Evolutionary conservation across 2,113 vertebrate species (phyloP).

Genomic region (Phainopepla nitens): DNA sequence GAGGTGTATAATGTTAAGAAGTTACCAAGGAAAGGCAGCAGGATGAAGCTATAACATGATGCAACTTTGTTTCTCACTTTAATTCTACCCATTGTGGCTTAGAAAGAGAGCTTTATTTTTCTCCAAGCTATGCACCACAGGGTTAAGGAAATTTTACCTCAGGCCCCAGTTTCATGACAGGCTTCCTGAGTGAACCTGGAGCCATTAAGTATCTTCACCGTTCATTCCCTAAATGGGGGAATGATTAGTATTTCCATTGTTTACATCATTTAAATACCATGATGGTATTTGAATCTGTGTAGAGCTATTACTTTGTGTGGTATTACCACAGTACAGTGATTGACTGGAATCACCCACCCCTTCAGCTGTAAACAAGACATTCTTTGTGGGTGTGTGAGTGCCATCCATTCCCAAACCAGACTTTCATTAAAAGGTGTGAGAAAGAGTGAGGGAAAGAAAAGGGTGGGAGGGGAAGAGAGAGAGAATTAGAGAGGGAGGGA

Average conservation of each 20-base stretch:
- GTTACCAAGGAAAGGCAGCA: background rate
- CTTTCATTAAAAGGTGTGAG: background rate
- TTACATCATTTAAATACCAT: background rate
- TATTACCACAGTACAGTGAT: background rate
- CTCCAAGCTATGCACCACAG: background rate
- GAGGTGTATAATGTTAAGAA: background rate
- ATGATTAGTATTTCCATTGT: background rate
- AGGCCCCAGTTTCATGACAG: background rate
- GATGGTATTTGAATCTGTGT: background rate
- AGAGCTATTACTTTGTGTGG: background rate
- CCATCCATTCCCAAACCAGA: background rate
- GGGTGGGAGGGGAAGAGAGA: too few species aligned
- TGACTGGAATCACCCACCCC: background rate
- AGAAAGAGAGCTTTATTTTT: background rate
- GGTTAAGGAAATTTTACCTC: background rate
- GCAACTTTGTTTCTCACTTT: background rate
- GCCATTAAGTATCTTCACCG: background rate
- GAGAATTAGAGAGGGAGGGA: background rate
- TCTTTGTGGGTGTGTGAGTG: background rate
- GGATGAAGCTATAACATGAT: background rate
- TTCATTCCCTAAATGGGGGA: background rate
- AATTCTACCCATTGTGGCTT: background rate
- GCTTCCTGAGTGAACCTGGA: background rate
- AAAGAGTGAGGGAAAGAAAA: background rate
- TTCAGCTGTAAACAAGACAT: background rate